Conservation (phyloP, 2,797 vertebrate species). For the Sorex maritimensis region DNA sequence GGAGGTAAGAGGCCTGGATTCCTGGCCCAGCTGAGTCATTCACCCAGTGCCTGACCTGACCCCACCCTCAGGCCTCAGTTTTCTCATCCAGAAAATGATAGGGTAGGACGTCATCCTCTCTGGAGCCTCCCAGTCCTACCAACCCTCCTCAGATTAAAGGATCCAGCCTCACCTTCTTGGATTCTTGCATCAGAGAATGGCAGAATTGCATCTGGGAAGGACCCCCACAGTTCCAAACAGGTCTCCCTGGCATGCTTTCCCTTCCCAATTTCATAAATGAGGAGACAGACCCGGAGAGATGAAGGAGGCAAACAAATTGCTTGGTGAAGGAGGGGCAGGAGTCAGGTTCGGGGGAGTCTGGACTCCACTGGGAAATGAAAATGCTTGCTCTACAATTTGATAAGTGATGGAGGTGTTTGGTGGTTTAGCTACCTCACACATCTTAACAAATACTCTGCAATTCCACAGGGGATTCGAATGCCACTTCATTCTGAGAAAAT, state of each 20-base stretch:
- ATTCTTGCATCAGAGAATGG: conserved; percentile 39
- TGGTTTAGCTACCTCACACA: not conserved
- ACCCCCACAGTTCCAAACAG: not conserved
- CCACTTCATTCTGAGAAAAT: conserved; percentile 63
- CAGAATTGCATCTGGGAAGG: conserved; percentile 42
- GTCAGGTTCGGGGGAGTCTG: too few species aligned
- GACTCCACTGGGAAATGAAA: not conserved
- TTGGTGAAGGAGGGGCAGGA: not conserved
- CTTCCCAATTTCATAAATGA: not conserved
- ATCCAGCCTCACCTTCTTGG: conserved; percentile 10
- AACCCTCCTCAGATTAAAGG: conserved; percentile 69
- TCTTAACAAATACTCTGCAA: conserved; percentile 21
- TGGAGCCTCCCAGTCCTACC: conserved; percentile 52
- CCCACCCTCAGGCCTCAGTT: conserved; percentile 66
- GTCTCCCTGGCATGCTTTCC: not conserved
- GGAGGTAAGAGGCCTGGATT: conserved; percentile 46
- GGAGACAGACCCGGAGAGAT: conserved; percentile 20
- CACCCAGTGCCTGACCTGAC: conserved; percentile 58
- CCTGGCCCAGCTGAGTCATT: conserved; percentile 51
- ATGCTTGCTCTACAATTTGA: conserved; percentile 7
- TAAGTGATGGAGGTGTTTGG: conserved; percentile 39
- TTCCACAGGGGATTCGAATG: conserved; percentile 14
- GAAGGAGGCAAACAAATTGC: conserved; percentile 7
- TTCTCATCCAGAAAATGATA: conserved; percentile 76
- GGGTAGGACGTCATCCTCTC: conserved; percentile 16